Evolutionary conservation across 1,140 invertebrate species (phyloP).

Genomic region (Drosophila rufa): DNA sequence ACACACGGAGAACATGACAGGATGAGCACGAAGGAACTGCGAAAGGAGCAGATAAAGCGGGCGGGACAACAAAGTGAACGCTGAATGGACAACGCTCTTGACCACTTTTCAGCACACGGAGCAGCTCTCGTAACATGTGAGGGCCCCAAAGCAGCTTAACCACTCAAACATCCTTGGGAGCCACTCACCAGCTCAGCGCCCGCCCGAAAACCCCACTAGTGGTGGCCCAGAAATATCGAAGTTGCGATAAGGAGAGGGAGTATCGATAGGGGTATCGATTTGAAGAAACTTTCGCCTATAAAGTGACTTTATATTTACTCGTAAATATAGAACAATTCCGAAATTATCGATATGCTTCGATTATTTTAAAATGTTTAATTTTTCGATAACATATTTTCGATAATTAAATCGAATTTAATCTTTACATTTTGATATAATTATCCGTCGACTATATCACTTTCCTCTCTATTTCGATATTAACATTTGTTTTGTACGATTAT

Average conservation of each 20-base stretch:
- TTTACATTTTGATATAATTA: no score
- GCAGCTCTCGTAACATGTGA: constrained; percentile 4
- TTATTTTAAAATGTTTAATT: no score
- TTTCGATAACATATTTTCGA: no score
- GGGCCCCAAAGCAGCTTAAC: constrained; percentile 70
- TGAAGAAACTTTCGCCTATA: no score
- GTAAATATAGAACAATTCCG: no score
- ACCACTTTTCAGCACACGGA: constrained; percentile 51
- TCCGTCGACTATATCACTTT: no score
- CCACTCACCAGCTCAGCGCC: constrained; percentile 7
- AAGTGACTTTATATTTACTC: no score
- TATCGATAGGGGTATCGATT: no score
- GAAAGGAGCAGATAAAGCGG: constrained; percentile 12
- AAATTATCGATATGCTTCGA: no score
- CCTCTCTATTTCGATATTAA: no score
- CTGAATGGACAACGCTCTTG: constrained; percentile 60
- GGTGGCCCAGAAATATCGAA: neutral
- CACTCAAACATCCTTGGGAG: constrained; percentile 68
- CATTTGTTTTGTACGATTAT: no score
- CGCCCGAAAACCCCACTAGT: neutral
- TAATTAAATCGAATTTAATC: no score
- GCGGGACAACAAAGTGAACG: constrained; percentile 43
- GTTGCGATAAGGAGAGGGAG: neutral
- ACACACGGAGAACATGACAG: constrained; percentile 42
- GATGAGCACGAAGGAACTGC: constrained; percentile 18